Base-by-base conservation (phyloP, 2,888 invertebrate species). In the Nipponacmea schrenckii region DNA sequence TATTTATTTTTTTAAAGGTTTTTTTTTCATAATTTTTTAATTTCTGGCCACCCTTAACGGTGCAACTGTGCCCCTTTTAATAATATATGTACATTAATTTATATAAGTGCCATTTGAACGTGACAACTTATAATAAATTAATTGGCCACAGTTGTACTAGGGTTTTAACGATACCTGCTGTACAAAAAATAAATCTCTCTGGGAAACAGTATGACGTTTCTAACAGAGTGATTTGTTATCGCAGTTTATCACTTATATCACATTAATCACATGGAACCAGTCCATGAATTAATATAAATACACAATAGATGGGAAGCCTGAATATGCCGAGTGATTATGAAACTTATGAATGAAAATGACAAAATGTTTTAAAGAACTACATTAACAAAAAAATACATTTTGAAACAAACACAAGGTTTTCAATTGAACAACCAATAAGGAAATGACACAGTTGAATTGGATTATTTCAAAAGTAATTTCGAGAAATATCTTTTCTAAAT, bases 141-240 rank as follows among this genome's bases (percentile, higher is more conserved):
- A 39, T 39, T 10, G 39, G 39, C 39, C 39, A 64, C 70, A 74
- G 70, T 62, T 48, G 68, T 50, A 64, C 64, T 62, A 68, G 68
- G 39, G 75, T 70, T 70, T 69, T 62, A 64, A 70, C 70, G 63
- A 44, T 65, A 75, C 70, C 69, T 75, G 75, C 76, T 76, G 73
- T 76, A 76, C 74, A 76, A 76, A 76, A n/a, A 74, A 76, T 76
- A 76, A 72, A 72, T 20, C 56, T 24, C 56, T 56, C 56, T 56
- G 56, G 56, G 56, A 56, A 24, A 56, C 20, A 56, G 20, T 20
- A 24, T 24, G 24, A 24, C 56, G 20, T 56, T 14, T 56, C 56
- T 24, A 56, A 24, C 56, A 56, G 56, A 56, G 56, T 56, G 56
- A 24, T 24, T 56, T 39, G 3, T 20, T 56, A 56, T 56, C 56